Percentiles rank a stretch among this genome's conserved stretches.
Conservation (phyloP, 92 coral and sea anemone genomes). For the Phenganax subtilis region DNA sequence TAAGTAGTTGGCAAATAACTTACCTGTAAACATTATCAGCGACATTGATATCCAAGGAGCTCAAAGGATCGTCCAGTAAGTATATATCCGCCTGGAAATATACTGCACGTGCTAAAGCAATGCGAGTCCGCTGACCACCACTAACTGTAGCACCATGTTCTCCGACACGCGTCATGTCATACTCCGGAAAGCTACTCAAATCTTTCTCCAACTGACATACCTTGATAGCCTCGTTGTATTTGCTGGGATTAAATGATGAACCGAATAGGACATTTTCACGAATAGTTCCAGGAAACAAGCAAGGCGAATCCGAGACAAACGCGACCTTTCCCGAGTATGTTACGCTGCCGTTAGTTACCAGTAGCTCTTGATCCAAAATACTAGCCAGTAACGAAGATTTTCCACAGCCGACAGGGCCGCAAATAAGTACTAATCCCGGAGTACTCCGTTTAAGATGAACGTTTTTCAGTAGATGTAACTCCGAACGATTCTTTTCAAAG, state of each 20-base stretch:
- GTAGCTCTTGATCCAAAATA: constrained; percentile 18
- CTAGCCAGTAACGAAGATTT: constrained; percentile 30
- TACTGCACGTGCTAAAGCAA: constrained; percentile 44
- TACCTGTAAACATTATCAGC: constrained; percentile 29
- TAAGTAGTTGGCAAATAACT: not conserved
- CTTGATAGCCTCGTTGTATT: not conserved
- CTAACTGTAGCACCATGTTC: constrained; percentile 39
- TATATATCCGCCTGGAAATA: constrained; percentile 30
- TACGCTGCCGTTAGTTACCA: constrained; percentile 11
- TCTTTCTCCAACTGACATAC: constrained; percentile 34
- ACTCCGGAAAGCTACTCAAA: constrained; percentile 12
- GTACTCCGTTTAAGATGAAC: not conserved
- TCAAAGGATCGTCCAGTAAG: constrained; percentile 41
- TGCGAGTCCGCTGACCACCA: constrained; percentile 49
- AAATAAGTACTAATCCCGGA: constrained; percentile 26
- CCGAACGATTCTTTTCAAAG: not conserved
- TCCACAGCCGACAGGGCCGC: constrained; percentile 39
- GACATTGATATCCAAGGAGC: constrained; percentile 41
- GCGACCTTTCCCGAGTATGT: constrained; percentile 22
- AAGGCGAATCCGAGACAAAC: constrained; percentile 29
- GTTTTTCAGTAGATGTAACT: not conserved
- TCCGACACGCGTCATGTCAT: constrained; percentile 30
- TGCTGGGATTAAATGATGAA: not conserved
- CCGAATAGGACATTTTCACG: constrained; percentile 45
- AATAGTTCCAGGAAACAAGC: constrained; percentile 42